Percentiles rank a stretch among this genome's conserved stretches.
These are phyloP conservation scores for Lepilemur ruficaudatus DNA, from an alignment of 2,797 vertebrate genomes.

Conservation along the genomic window DNA sequence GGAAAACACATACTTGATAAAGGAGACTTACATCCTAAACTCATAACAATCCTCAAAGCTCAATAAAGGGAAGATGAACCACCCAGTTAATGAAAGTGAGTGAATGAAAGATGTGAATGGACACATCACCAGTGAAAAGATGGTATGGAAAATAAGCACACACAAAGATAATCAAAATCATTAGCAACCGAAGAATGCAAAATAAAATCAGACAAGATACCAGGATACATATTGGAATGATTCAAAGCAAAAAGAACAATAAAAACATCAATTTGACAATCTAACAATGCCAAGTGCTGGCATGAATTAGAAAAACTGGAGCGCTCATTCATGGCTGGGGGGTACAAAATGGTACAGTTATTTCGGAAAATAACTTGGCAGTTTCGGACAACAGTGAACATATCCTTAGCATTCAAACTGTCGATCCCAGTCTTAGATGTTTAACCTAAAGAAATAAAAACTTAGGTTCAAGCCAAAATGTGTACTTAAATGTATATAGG, in stretches of 20 bases:
- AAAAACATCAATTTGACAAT: background rate
- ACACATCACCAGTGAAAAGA: background rate
- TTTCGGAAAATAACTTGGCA: no score
- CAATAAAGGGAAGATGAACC: background rate
- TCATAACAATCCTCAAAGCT: no score
- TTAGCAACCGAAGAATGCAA: background rate
- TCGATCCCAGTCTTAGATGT: background rate
- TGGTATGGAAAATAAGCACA: background rate
- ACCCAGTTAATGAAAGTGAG: background rate
- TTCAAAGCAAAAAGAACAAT: background rate
- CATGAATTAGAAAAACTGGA: accelerated
- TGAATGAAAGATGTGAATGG: background rate
- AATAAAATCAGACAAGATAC: background rate
- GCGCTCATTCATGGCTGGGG: accelerated
- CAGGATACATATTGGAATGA: no score
- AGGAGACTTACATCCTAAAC: background rate
- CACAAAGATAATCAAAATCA: background rate
- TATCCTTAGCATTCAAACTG: background rate
- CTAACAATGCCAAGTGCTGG: no score
- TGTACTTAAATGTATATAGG: background rate
- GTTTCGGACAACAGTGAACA: no score
- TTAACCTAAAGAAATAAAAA: background rate
- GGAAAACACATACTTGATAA: background rate
- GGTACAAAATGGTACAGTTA: background rate
- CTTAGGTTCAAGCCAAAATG: background rate